These are phyloP conservation scores for Delichon dasypus DNA, from an alignment of 2,797 vertebrate species.

Conservation along the genomic window DNA sequence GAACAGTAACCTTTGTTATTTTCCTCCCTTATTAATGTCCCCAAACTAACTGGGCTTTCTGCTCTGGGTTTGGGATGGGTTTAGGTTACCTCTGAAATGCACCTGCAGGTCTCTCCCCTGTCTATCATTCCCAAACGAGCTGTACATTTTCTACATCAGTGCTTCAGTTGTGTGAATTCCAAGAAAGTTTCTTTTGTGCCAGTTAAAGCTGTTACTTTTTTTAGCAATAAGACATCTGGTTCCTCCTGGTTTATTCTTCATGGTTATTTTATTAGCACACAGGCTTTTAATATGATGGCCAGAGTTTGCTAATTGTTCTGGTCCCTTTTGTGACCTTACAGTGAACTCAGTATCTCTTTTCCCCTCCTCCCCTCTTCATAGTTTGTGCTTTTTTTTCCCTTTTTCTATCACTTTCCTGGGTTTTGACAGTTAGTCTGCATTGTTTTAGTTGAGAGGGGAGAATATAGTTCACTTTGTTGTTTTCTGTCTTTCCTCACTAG, in stretches of 20 bases:
- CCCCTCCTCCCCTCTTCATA: background rate
- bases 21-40: background rate
- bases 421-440: background rate
- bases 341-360: background rate
- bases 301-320: background rate
- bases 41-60: background rate
- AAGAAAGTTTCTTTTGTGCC: background rate
- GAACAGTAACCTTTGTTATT: background rate
- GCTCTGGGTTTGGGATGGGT: background rate
- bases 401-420: background rate
- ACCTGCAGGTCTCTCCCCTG: background rate
- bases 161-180: background rate
- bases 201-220: background rate
- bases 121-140: background rate
- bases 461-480: background rate
- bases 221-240: background rate
- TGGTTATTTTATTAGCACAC: background rate
- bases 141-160: background rate
- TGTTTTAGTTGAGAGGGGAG: background rate
- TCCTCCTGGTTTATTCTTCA: background rate
- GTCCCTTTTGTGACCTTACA: background rate
- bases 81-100: background rate
- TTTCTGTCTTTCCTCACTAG: background rate
- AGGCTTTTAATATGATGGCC: background rate
- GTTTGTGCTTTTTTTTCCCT: background rate